Evolutionary conservation across 2,797 vertebrate species (phyloP).

Genomic region (Cyclopterus lumpus): DNA sequence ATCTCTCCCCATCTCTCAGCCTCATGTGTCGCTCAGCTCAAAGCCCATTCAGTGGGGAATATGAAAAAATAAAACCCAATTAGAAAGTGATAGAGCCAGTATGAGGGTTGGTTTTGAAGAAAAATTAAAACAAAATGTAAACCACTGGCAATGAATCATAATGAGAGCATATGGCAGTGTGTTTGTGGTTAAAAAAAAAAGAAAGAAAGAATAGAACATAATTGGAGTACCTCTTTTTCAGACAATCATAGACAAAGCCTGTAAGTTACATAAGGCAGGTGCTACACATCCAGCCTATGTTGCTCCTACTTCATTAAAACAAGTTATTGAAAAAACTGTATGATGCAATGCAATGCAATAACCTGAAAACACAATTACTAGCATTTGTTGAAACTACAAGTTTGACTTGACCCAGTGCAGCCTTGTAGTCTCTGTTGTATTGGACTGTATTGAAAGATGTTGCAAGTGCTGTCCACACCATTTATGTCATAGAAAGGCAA

Average conservation of each 20-base stretch:
- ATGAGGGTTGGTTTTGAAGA: constrained; percentile 7
- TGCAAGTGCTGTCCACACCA: background rate
- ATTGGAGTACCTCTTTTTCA: background rate
- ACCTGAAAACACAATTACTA: constrained; percentile 16
- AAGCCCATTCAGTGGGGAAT: constrained; percentile 3
- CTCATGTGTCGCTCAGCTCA: background rate
- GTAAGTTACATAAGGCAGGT: background rate
- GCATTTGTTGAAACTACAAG: background rate
- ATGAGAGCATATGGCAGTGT: background rate
- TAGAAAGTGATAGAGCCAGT: background rate
- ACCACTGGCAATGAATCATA: constrained; percentile 1
- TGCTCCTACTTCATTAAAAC: constrained; percentile 29
- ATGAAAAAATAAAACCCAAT: constrained; percentile 27
- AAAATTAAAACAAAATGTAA: background rate
- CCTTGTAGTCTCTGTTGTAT: background rate
- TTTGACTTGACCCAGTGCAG: background rate
- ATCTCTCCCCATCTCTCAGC: background rate
- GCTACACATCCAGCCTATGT: background rate
- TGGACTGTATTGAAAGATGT: background rate
- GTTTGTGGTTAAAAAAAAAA: background rate
- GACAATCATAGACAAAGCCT: background rate
- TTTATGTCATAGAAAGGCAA: background rate
- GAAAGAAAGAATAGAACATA: background rate
- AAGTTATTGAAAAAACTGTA: constrained; percentile 19
- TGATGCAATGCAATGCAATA: constrained; percentile 53